Conservation (phyloP, 2,888 invertebrate genomes). For the Philonicus albiceps region DNA sequence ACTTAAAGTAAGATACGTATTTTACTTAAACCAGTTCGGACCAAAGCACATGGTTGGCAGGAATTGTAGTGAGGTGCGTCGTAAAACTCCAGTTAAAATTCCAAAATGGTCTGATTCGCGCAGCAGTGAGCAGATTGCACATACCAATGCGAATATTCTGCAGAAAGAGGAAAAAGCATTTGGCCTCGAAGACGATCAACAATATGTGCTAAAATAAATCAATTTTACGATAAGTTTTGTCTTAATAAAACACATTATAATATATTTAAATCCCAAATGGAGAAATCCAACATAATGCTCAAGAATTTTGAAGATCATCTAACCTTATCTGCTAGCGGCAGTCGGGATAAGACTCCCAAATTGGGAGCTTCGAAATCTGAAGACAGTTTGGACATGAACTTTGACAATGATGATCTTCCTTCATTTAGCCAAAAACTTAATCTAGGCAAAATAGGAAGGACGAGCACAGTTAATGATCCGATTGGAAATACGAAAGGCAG, state of each 20-base stretch:
- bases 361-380: neutral
- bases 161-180: neutral
- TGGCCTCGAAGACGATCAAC: neutral
- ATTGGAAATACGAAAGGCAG: neutral
- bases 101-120: slow-evolving; percentile 49
- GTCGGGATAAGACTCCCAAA: neutral
- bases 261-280: slow-evolving; percentile 39
- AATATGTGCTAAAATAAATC: slow-evolving; percentile 47
- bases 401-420: slow-evolving; percentile 33
- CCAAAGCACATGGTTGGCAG: slow-evolving; percentile 48
- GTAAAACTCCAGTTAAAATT: slow-evolving; percentile 48
- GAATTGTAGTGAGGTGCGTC: slow-evolving; percentile 50
- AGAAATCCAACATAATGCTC: neutral
- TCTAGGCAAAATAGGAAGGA: slow-evolving; percentile 42
- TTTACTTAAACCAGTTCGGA: slow-evolving; percentile 41
- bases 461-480: slow-evolving; percentile 2
- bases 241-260: slow-evolving; percentile 43
- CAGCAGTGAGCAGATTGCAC: neutral
- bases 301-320: neutral
- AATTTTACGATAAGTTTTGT: slow-evolving; percentile 49
- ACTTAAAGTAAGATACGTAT: neutral
- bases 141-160: neutral
- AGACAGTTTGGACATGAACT: neutral
- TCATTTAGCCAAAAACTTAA: slow-evolving; percentile 33
- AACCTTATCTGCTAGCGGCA: neutral